Percentiles rank a stretch among this genome's conserved stretches.
Conservation (phyloP, 1,140 invertebrate genomes). For the Leguminivora glycinivorella region DNA sequence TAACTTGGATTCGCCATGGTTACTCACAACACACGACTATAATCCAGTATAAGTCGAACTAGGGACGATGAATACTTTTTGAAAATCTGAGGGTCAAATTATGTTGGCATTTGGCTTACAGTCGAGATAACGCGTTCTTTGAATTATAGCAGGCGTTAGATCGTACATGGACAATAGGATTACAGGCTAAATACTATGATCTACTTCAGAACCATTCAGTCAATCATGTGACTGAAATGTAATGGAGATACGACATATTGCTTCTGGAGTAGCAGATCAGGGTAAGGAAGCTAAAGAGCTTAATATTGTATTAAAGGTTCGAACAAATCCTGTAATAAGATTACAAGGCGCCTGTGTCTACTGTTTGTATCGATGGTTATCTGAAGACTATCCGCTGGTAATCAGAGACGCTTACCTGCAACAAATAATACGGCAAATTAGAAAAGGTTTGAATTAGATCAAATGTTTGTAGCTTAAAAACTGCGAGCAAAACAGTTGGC, state of each 20-base stretch:
- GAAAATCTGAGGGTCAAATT: neutral
- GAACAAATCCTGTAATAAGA: slow-evolving; percentile 58
- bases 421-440: slow-evolving; percentile 26
- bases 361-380: slow-evolving; percentile 17
- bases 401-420: slow-evolving; percentile 43
- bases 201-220: neutral
- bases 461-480: neutral
- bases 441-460: neutral
- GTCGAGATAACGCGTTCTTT: slow-evolving; percentile 44
- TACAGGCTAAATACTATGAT: slow-evolving; percentile 53
- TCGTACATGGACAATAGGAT: slow-evolving; percentile 60
- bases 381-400: slow-evolving; percentile 28
- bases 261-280: slow-evolving; percentile 39
- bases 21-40: neutral
- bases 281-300: slow-evolving; percentile 45
- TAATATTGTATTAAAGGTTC: slow-evolving; percentile 58
- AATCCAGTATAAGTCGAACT: neutral
- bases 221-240: neutral
- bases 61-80: neutral
- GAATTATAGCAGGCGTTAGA: slow-evolving; percentile 36
- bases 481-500: too few relatives aligned
- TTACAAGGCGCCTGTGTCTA: slow-evolving; percentile 48
- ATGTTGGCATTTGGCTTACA: neutral
- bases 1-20: slow-evolving; percentile 3
- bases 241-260: neutral